phyloP scores from a whole-genome alignment of 2,113 vertebrate genomes.

The Aspidoscelis tigris region DNA sequence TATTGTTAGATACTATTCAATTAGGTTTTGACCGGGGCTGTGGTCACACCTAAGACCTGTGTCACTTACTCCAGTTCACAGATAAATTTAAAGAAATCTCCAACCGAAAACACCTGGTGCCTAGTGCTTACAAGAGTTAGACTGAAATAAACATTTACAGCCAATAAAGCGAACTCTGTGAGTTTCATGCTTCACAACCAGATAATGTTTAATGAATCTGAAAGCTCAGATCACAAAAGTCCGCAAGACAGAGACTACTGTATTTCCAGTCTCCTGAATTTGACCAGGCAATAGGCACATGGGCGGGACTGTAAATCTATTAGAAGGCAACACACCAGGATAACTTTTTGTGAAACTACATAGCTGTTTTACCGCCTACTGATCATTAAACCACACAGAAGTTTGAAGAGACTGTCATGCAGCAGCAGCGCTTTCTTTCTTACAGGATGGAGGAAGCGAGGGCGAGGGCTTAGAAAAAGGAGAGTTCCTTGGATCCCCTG shows the following conservation, averaged over 20 bases:
- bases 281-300: too few species aligned
- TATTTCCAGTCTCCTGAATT: too few species aligned
- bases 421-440: too few species aligned
- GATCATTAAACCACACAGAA: neutral
- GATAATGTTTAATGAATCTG: neutral
- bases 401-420: neutral
- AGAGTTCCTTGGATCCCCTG: too few species aligned
- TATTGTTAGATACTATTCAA: too few species aligned
- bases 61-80: constrained; percentile 7
- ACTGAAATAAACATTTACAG: too few species aligned
- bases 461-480: too few species aligned
- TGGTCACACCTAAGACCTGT: neutral
- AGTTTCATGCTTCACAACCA: neutral
- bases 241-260: too few species aligned
- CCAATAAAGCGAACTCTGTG: neutral
- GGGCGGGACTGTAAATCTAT: neutral
- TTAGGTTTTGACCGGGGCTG: too few species aligned
- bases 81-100: neutral
- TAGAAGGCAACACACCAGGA: neutral
- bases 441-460: neutral
- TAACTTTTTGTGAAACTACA: too few species aligned
- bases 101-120: neutral
- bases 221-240: too few species aligned
- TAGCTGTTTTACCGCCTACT: neutral
- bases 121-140: constrained; percentile 10